Conservation (phyloP, 1,140 invertebrate genomes). For the Trichoplusia ni region DNA sequence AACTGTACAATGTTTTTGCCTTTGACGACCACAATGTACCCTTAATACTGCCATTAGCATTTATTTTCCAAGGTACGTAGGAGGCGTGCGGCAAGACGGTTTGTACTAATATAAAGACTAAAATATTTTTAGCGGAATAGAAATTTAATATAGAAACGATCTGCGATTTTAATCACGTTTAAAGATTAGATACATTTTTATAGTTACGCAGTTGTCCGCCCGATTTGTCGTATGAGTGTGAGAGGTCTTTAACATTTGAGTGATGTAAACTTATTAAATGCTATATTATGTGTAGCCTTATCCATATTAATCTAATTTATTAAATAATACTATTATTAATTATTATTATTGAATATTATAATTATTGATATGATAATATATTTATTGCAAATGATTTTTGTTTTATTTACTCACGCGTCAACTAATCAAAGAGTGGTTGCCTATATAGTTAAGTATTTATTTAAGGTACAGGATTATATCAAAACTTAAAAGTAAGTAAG, state of each 20-base stretch:
- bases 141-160: constrained; percentile 11
- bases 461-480: no score
- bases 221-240: constrained; percentile 28
- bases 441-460: no score
- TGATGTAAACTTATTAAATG: constrained; percentile 54
- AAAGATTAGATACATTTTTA: constrained; percentile 23
- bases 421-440: no score
- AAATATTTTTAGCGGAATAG: constrained; percentile 27
- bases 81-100: not conserved
- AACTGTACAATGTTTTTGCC: constrained; percentile 12
- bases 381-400: constrained; percentile 61
- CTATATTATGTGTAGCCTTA: constrained; percentile 71
- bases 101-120: constrained; percentile 18
- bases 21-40: not conserved
- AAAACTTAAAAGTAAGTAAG: not conserved
- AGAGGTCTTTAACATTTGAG: constrained; percentile 56
- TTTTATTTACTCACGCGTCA: constrained; percentile 30
- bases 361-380: constrained; percentile 76
- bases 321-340: constrained; percentile 58
- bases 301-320: constrained; percentile 69
- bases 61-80: constrained; percentile 7
- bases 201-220: constrained; percentile 14
- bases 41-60: constrained; percentile 29
- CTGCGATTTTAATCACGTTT: constrained; percentile 28
- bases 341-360: constrained; percentile 50